Percentiles rank a stretch among this genome's conserved stretches.
These are phyloP conservation scores for Oncorhynchus nerka DNA, from an alignment of 2,113 vertebrate genomes.

Conservation along the genomic window DNA sequence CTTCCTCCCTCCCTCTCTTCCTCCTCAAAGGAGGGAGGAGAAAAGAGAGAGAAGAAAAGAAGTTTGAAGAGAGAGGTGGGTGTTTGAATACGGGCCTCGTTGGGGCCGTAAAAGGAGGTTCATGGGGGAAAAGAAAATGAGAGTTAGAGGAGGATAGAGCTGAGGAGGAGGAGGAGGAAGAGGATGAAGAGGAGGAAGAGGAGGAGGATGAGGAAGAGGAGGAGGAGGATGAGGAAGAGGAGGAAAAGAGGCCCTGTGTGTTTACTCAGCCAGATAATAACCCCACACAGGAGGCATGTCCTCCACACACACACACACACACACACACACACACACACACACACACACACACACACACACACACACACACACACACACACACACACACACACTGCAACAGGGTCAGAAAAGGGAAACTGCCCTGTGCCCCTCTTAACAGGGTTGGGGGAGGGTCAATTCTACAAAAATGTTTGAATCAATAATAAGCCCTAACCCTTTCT, in stretches of 20 bases:
- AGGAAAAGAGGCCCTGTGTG: constrained; percentile 21
- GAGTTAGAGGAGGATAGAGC: constrained; percentile 13
- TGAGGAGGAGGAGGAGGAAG: neutral
- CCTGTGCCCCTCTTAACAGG: no score
- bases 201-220: neutral
- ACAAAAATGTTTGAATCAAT: no score
- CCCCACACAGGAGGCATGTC: no score
- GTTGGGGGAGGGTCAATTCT: no score
- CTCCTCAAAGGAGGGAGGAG: constrained; percentile 55
- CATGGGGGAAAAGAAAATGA: neutral
- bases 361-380: no score
- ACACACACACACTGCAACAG: no score
- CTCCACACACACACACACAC: constrained; percentile 52
- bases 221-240: no score
- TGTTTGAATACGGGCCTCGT: constrained; percentile 55
- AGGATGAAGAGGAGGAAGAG: neutral
- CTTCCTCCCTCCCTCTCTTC: neutral
- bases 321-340: constrained; percentile 34
- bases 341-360: no score
- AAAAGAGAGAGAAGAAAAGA: neutral
- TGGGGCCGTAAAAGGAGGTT: constrained; percentile 55
- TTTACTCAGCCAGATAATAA: constrained; percentile 70
- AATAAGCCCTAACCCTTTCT: no score
- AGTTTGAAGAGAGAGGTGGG: constrained; percentile 34
- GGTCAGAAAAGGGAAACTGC: no score